These are phyloP conservation scores for Phytoseiulus persimilis DNA, from an alignment of 2,888 invertebrate genomes.

Conservation along the genomic window DNA sequence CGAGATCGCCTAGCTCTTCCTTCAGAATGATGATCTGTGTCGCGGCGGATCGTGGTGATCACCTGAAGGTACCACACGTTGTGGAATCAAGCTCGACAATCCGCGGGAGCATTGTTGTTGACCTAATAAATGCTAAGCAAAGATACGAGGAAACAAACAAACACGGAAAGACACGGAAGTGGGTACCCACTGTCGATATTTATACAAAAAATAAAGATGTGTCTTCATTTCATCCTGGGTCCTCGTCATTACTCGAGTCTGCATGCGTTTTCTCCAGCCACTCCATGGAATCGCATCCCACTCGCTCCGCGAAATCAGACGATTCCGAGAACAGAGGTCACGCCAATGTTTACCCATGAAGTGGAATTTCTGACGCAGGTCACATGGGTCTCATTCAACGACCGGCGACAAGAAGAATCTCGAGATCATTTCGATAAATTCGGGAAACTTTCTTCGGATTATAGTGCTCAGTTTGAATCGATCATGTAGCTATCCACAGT, in stretches of 20 bases:
- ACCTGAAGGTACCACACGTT: not conserved
- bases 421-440: too few relatives aligned
- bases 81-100: not conserved
- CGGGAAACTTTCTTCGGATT: too few relatives aligned
- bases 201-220: not conserved
- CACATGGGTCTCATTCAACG: too few relatives aligned
- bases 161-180: not conserved
- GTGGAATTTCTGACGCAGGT: too few relatives aligned
- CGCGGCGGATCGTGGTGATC: not conserved
- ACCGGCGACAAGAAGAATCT: too few relatives aligned
- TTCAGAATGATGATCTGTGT: not conserved
- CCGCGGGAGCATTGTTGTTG: conserved; percentile 5
- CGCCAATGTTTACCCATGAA: too few relatives aligned
- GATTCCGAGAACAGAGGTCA: too few relatives aligned
- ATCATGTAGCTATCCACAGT: not conserved
- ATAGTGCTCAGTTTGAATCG: too few relatives aligned
- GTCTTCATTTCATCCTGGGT: not conserved
- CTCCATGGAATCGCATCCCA: not conserved
- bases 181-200: not conserved
- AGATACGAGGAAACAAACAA: not conserved
- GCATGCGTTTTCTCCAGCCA: not conserved
- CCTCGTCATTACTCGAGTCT: not conserved
- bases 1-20: not conserved
- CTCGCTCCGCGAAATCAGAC: too few relatives aligned
- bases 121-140: not conserved